phyloP scores from a whole-genome alignment of 2,888 invertebrate genomes.

The Dryobotodes eremita region DNA sequence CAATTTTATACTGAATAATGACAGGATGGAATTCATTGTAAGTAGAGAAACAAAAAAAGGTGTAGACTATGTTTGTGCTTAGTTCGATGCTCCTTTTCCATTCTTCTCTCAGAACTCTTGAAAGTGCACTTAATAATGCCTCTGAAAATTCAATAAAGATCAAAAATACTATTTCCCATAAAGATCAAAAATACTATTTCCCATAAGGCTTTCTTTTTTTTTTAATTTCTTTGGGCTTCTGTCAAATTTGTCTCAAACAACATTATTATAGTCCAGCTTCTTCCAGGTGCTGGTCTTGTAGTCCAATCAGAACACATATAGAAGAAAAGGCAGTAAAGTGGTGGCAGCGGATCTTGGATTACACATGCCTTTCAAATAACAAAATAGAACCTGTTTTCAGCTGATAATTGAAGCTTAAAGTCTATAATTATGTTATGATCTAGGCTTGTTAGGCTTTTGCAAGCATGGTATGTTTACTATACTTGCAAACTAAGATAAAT shows the following conservation, averaged over 20 bases:
- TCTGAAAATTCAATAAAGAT: constrained; percentile 89
- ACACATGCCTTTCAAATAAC: not conserved
- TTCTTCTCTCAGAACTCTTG: constrained; percentile 98
- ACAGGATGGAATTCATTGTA: constrained; percentile 98
- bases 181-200: not conserved
- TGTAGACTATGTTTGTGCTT: constrained; percentile 98
- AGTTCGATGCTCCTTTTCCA: constrained; percentile 99
- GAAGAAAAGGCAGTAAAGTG: not conserved
- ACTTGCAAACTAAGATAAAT: not conserved
- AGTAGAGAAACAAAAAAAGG: constrained; percentile 99
- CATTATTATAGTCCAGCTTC: not conserved
- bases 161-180: not conserved
- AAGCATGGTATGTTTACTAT: no score
- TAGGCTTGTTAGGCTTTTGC: not conserved
- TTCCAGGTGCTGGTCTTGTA: not conserved
- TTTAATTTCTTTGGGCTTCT: not conserved
- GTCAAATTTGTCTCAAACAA: not conserved
- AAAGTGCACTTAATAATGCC: constrained; percentile 98
- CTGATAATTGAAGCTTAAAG: no score
- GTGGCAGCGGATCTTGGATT: not conserved
- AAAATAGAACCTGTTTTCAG: not conserved
- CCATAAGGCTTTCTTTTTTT: no score
- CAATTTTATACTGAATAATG: constrained; percentile 98
- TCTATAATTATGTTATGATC: not conserved
- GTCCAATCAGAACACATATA: not conserved